phyloP scores from a whole-genome alignment of 2,888 invertebrate genomes.

The Lobophora halterata region DNA sequence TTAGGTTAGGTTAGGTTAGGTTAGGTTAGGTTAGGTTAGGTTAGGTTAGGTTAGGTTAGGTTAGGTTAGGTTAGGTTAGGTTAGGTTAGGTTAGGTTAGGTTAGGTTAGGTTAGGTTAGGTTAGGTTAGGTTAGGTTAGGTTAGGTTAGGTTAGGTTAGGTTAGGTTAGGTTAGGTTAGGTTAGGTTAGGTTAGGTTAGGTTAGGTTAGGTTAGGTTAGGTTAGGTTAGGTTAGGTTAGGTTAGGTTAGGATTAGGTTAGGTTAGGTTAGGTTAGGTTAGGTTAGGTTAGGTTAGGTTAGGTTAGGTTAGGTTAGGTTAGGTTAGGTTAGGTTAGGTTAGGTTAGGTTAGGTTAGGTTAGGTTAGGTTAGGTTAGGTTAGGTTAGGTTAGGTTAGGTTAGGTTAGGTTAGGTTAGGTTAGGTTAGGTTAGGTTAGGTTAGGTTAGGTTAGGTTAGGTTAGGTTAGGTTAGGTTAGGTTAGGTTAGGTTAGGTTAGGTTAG shows the following conservation, averaged over 20 bases:
- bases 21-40: conserved; percentile 24
- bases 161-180: conserved; percentile 6
- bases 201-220: conserved; percentile 25
- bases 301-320: conserved; percentile 27
- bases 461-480: conserved; percentile 29
- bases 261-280: conserved; percentile 25
- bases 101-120: conserved; percentile 30
- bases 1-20: conserved; percentile 28
- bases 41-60: not conserved
- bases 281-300: conserved; percentile 29
- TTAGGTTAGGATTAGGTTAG: conserved; percentile 3
- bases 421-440: conserved; percentile 25
- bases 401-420: conserved; percentile 29
- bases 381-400: conserved; percentile 26
- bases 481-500: conserved; percentile 24
- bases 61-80: conserved; percentile 1
- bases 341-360: conserved; percentile 27
- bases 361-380: conserved; percentile 26
- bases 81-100: conserved; percentile 19
- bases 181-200: conserved; percentile 29
- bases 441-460: conserved; percentile 28
- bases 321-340: conserved; percentile 33
- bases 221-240: not conserved
- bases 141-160: not conserved
- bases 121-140: conserved; percentile 22